These are phyloP conservation scores for Neoascia interrupta DNA, from an alignment of 2,888 invertebrate species.

Conservation along the genomic window DNA sequence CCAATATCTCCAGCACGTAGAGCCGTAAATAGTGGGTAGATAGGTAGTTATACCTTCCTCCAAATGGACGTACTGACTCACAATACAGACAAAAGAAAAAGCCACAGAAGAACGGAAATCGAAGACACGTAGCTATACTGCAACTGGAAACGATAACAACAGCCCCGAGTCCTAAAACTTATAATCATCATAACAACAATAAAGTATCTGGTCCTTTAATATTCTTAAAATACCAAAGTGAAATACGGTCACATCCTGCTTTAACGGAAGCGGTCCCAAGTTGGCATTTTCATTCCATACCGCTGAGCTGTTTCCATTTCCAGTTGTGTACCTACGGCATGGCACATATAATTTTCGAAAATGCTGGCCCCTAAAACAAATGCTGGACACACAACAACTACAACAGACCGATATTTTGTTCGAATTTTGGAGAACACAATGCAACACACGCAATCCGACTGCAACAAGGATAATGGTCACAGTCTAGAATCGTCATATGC, in stretches of 20 bases:
- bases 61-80: too few species aligned
- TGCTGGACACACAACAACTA: conserved; percentile 25
- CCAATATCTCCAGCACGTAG: too few species aligned
- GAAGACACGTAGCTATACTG: too few species aligned
- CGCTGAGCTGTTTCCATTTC: conserved; percentile 34
- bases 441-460: conserved; percentile 68
- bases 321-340: neutral
- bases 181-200: conserved; percentile 62
- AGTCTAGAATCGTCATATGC: conserved; percentile 19
- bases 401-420: conserved; percentile 23
- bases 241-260: conserved; percentile 66
- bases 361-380: conserved; percentile 33
- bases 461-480: conserved; percentile 65
- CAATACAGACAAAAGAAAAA: too few species aligned
- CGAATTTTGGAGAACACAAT: conserved; percentile 38
- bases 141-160: conserved; percentile 51
- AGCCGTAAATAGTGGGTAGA: too few species aligned
- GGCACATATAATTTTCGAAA: conserved; percentile 55
- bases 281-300: conserved; percentile 58
- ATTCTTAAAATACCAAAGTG: conserved; percentile 56
- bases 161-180: conserved; percentile 46
- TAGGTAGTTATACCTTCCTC: too few species aligned
- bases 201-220: conserved; percentile 57
- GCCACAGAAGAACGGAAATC: too few species aligned
- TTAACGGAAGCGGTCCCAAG: conserved; percentile 63